phyloP scores from a whole-genome alignment of 2,797 vertebrate species.

The Helarctos malayanus region DNA sequence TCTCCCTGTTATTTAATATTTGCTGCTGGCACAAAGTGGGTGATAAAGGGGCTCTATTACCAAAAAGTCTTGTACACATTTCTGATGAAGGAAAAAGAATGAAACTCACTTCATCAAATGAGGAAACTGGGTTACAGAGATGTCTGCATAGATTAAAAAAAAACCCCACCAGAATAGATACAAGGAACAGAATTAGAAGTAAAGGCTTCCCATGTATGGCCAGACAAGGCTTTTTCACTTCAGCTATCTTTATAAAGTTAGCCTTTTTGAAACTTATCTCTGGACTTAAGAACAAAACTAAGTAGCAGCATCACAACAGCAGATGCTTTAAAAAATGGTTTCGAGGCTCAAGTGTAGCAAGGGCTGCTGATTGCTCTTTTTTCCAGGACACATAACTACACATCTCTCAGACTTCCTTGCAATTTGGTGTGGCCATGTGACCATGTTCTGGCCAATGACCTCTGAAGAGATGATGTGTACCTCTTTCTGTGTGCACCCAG shows the following conservation, averaged over 20 bases:
- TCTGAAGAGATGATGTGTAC: background rate
- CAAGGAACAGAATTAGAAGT: constrained; percentile 7
- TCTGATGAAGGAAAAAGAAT: constrained; percentile 52
- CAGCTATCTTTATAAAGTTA: background rate
- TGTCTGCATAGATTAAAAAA: constrained; percentile 7
- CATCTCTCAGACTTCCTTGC: background rate
- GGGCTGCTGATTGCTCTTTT: background rate
- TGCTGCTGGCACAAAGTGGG: background rate
- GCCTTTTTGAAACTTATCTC: constrained; percentile 59
- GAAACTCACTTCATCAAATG: constrained; percentile 40
- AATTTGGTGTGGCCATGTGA: background rate
- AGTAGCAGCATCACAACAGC: constrained; percentile 4
- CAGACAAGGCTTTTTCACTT: constrained; percentile 14
- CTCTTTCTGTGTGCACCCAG: background rate
- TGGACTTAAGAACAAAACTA: constrained; percentile 41
- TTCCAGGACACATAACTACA: background rate
- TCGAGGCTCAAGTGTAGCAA: background rate
- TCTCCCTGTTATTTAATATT: background rate
- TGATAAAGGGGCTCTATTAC: background rate
- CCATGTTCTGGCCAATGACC: background rate
- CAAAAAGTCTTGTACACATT: background rate
- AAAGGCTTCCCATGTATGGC: background rate
- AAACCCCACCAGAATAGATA: background rate
- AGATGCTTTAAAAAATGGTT: background rate
- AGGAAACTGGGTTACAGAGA: constrained; percentile 55